These are phyloP conservation scores for Apostichopus parvimensis DNA, from an alignment of 35 echinoderm and acorn worm species.

Conservation along the genomic window DNA sequence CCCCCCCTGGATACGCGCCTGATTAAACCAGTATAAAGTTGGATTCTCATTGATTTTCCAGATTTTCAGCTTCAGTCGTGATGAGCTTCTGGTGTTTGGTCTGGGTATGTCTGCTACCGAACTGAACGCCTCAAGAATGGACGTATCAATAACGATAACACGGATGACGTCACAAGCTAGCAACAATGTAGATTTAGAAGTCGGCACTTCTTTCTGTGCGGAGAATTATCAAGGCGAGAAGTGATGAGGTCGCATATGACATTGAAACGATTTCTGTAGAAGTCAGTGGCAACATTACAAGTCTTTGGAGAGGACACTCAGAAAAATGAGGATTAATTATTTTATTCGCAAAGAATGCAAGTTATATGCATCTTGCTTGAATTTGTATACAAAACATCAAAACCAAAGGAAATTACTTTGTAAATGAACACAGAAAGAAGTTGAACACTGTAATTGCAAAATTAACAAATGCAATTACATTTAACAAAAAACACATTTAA, in stretches of 20 bases:
- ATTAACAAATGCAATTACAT: no score
- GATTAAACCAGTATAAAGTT: background rate
- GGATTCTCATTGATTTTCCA: background rate
- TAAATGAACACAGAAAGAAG: no score
- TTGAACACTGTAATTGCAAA: no score
- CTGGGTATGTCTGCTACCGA: background rate
- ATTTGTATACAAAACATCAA: no score
- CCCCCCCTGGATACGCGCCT: no score
- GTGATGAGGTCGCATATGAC: background rate
- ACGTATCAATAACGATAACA: background rate
- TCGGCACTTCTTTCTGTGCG: background rate
- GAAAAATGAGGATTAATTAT: no score
- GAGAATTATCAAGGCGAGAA: conserved; percentile 3
- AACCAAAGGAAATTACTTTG: no score
- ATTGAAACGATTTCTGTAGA: background rate
- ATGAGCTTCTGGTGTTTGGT: background rate
- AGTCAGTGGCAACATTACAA: background rate
- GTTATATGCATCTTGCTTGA: no score
- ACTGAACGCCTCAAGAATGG: background rate
- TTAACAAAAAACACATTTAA: no score
- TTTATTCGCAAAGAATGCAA: no score
- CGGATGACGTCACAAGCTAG: background rate
- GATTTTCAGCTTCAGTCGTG: conserved; percentile 5
- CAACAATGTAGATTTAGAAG: background rate
- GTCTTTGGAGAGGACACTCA: background rate